Evolutionary conservation across 2,113 vertebrate genomes (phyloP), one percentile per base, ranked within the genome.

Genomic region (Archocentrus centrarchus): DNA sequence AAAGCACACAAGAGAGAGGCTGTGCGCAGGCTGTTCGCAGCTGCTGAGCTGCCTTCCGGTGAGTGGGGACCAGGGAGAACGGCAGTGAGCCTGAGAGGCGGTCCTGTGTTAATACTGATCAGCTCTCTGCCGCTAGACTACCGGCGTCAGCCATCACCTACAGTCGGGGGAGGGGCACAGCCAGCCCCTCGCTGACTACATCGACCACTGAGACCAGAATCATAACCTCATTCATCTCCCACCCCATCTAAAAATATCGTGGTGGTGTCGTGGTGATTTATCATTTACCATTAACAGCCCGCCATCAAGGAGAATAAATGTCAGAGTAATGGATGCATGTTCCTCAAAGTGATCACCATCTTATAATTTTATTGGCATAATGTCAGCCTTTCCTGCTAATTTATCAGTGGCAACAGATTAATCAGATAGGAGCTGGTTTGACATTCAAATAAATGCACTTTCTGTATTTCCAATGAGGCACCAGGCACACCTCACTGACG

Each of bases 31-130:
- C 91, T 93, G 89, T 76, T 92, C 91, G 94, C 94, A 90, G 93
- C 93, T 92, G 93, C 88, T 59, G 80, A 89, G 92, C 95, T 94
- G 96, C 96, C 93, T 94, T 94, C 91, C 95, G 92, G 91, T 90
- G 87, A 91, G 81, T 50, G 79, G 80, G 73, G 84, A 88, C 88
- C 90, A 75, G 79, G 75, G 82, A 88, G 89, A 89, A 50, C 50
- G 86, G 85, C 91, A 88, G 94, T 76, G 91, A 91, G 93, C 93
- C 94, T 86, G 95, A 89, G 93, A 94, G 92, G 95, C 95, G 93
- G 93, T 93, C 93, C 96, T 93, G 94, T 83, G 39, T 94, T 96
- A 95, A 97, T 94, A 95, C 94, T 90, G 95, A 96, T 97, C 94
- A 95, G 94, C 87, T 88, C 73, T 95, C 93, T 92, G 76, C 95